Conservation (phyloP, 1,140 invertebrate species). For the Hylaeus anthracinus region DNA sequence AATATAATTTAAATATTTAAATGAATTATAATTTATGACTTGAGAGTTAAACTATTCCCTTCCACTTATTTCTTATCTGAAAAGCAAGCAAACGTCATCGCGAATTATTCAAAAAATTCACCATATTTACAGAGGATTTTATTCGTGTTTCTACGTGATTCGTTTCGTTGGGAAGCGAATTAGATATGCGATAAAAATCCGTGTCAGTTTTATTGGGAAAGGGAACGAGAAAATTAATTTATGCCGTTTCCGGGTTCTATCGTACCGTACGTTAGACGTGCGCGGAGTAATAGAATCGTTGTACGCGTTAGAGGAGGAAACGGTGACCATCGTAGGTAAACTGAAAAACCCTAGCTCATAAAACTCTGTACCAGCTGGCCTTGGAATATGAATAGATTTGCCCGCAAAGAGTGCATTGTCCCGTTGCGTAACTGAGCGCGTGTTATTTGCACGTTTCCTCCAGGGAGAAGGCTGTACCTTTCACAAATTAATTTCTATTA, state of each 20-base stretch:
- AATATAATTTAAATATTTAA: no score
- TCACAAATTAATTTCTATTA: conserved; percentile 29
- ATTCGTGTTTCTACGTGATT: no score
- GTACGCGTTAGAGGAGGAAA: conserved; percentile 37
- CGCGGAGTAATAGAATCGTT: conserved; percentile 38
- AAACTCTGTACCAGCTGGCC: conserved; percentile 65
- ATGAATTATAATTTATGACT: no score
- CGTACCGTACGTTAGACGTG: conserved; percentile 52
- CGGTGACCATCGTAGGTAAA: conserved; percentile 60
- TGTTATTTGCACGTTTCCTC: conserved; percentile 70
- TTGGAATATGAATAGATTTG: conserved; percentile 75
- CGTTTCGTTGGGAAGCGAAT: not conserved
- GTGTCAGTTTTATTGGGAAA: conserved; percentile 18
- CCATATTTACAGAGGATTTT: no score
- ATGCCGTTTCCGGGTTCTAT: conserved; percentile 32
- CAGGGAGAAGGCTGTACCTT: not conserved
- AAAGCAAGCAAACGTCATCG: no score
- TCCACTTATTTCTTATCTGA: no score
- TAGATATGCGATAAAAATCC: conserved; percentile 25
- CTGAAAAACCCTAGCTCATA: conserved; percentile 51
- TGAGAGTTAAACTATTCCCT: no score
- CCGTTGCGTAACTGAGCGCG: conserved; percentile 71
- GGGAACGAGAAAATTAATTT: conserved; percentile 1
- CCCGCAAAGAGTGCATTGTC: conserved; percentile 75
- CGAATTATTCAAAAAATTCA: not conserved